Percentiles rank a stretch among this genome's conserved stretches.
phyloP scores from a whole-genome alignment of 2,797 vertebrate species.

The Pseudochirops corinnae region DNA sequence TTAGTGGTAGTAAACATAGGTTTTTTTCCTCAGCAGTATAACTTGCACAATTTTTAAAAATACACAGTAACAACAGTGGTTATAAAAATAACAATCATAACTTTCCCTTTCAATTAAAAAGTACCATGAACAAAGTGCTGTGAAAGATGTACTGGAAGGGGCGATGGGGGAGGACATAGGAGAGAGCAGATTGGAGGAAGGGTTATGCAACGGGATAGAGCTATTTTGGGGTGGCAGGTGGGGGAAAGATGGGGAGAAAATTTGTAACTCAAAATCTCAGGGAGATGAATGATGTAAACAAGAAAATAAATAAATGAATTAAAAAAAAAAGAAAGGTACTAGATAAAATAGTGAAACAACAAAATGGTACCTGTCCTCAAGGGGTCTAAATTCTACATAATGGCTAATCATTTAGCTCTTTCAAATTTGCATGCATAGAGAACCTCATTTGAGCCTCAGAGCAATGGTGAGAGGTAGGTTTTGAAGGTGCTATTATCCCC shows the following conservation, averaged over 20 bases:
- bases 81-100: background rate
- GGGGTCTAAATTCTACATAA: background rate
- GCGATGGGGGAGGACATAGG: too few species aligned
- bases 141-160: background rate
- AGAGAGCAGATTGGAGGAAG: too few species aligned
- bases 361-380: background rate
- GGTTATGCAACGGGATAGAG: too few species aligned
- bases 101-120: background rate
- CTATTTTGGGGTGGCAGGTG: too few species aligned
- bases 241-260: too few species aligned
- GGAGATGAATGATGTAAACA: too few species aligned
- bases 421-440: background rate
- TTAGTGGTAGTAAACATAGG: slow-evolving; percentile 48
- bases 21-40: background rate
- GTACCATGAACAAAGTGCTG: background rate
- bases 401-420: background rate
- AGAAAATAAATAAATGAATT: too few species aligned
- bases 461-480: background rate
- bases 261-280: too few species aligned
- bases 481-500: background rate
- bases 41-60: slow-evolving; percentile 13
- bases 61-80: background rate
- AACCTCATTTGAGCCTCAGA: background rate
- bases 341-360: background rate
- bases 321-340: too few species aligned